Evolutionary conservation across 2,113 vertebrate genomes (phyloP).

Genomic region (Proteles cristata): DNA sequence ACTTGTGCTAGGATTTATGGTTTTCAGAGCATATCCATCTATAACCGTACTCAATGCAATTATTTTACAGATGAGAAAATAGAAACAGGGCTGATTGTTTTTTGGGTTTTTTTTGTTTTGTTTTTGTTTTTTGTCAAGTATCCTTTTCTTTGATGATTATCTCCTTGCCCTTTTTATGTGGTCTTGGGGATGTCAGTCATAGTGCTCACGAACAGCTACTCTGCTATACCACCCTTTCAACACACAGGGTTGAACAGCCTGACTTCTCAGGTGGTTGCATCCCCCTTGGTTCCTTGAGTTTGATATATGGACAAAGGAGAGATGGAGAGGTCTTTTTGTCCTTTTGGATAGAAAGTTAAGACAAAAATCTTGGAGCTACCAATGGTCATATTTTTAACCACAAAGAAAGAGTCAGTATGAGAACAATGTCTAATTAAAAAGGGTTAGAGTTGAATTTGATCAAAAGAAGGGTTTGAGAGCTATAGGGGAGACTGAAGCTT

Average conservation of each 20-base stretch:
- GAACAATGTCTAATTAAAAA: neutral
- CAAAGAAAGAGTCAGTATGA: neutral
- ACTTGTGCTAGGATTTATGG: neutral
- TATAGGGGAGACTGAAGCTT: neutral
- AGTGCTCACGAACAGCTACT: neutral
- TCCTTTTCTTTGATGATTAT: neutral
- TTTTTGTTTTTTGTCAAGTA: neutral
- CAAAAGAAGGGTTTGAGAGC: neutral
- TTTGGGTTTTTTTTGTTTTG: too few relatives aligned
- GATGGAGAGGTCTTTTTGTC: neutral
- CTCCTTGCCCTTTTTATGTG: neutral
- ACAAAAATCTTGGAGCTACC: neutral
- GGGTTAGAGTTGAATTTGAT: neutral
- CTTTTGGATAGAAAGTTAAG: neutral
- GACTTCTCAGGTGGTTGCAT: neutral
- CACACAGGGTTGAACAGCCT: neutral
- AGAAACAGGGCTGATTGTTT: neutral
- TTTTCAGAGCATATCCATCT: neutral
- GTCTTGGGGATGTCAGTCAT: neutral
- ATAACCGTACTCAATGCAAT: neutral
- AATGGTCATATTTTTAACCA: neutral
- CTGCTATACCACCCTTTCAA: accelerated
- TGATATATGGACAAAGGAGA: neutral
- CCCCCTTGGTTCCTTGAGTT: neutral
- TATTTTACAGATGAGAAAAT: neutral